Evolutionary conservation across 2,888 invertebrate genomes (phyloP), one percentile per base, ranked within the genome.

Genomic region (Diaperis boleti): DNA sequence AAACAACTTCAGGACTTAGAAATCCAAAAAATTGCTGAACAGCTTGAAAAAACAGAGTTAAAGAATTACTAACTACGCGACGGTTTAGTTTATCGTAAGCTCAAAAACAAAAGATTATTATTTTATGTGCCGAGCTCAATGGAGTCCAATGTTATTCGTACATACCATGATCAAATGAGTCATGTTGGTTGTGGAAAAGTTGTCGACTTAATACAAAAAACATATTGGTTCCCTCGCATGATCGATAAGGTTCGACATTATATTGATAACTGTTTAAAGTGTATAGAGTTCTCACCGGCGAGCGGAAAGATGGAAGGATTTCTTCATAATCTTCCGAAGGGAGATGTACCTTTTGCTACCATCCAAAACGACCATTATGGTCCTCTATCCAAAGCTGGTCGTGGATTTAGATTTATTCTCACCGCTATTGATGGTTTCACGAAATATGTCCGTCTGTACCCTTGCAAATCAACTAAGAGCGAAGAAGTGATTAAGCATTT

Each of bases 211-310:
- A 45, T 76, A 49, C 62, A 17, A 15, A 50, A 52, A 44, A 62
- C 59, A 15, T 74, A 75, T 62, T 75, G 74, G 71, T 74, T 76
- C 59, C 67, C 72, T 1, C 59, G 63, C 8, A 67, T 74, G 67
- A 70, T 62, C n/a, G 54, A 55, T 5, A 62, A 68, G 42, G 57
- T 62, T 3, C 68, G 62, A 54, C 14, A 20, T 6, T 64, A 72
- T 37, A 64, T 74, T 15, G 13, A n/a, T 1, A 68, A 67, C 15
- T 74, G 69, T 52, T 22, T 74, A 7, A 69, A 68, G 35, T 74
- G 72, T 60, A 60, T 72, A n/a, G n/a, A n/a, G n/a, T n/a, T n/a
- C n/a, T n/a, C n/a, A n/a, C n/a, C n/a, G n/a, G n/a, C n/a, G n/a
- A n/a, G n/a, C n/a, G n/a, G n/a, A n/a, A n/a, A n/a, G n/a, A n/a